These are phyloP conservation scores for Fragum sueziense DNA, from an alignment of 2,888 invertebrate genomes.

Conservation along the genomic window DNA sequence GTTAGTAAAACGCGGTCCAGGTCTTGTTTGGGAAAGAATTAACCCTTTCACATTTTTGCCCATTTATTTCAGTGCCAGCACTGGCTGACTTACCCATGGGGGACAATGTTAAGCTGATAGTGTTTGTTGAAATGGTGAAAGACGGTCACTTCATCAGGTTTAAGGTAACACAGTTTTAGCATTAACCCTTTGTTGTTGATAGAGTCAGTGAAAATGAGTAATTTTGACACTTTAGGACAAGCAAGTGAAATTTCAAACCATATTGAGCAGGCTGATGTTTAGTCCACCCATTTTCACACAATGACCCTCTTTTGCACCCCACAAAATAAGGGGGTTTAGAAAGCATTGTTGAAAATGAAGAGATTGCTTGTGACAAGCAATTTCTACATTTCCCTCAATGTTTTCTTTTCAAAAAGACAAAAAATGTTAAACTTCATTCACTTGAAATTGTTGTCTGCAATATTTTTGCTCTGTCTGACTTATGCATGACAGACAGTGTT, in stretches of 20 bases:
- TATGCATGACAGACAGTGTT: too few relatives aligned
- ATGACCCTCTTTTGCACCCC: too few relatives aligned
- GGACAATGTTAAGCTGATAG: slow-evolving; percentile 22
- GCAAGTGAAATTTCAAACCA: too few relatives aligned
- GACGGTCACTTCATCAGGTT: slow-evolving; percentile 31
- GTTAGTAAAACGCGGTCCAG: too few relatives aligned
- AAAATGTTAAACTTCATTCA: too few relatives aligned
- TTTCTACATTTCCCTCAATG: neutral
- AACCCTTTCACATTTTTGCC: neutral
- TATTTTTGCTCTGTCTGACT: too few relatives aligned
- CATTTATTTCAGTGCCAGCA: neutral
- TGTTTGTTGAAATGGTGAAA: slow-evolving; percentile 39
- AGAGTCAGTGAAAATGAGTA: neutral
- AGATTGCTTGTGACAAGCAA: neutral
- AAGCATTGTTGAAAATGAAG: neutral
- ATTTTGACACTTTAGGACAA: too few relatives aligned
- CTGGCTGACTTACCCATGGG: neutral
- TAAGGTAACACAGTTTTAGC: slow-evolving; percentile 31
- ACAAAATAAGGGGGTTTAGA: neutral
- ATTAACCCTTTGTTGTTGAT: neutral
- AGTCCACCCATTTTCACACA: too few relatives aligned
- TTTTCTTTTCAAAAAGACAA: too few relatives aligned
- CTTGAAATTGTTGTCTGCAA: too few relatives aligned
- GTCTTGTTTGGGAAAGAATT: too few relatives aligned
- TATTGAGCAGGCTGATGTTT: too few relatives aligned